These are phyloP conservation scores for Neuroterus valhalla DNA, from an alignment of 1,140 invertebrate genomes.

Conservation along the genomic window DNA sequence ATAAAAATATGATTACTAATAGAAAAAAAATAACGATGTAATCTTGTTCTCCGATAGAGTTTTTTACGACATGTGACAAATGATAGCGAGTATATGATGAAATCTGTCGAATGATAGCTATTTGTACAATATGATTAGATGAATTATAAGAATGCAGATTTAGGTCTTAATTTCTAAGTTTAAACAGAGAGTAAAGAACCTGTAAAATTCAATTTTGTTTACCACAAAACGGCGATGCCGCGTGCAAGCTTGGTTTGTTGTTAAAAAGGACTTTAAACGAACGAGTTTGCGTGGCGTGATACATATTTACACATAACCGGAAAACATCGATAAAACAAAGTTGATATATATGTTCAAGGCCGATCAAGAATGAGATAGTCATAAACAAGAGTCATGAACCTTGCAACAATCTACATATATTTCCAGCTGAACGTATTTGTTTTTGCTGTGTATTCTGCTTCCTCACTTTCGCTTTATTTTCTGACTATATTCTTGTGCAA, in stretches of 20 bases:
- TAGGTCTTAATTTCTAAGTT: conserved; percentile 71
- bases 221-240: conserved; percentile 52
- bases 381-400: conserved; percentile 68
- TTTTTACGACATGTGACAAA: conserved; percentile 75
- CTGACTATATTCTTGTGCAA: conserved; percentile 15
- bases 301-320: conserved; percentile 75
- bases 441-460: conserved; percentile 68
- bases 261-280: conserved; percentile 67
- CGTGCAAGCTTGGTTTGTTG: conserved; percentile 63
- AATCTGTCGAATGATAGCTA: conserved; percentile 71
- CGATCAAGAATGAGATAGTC: conserved; percentile 74
- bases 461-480: conserved; percentile 34
- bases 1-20: conserved; percentile 71
- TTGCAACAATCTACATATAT: conserved; percentile 70
- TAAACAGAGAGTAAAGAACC: conserved; percentile 60
- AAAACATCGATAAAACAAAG: conserved; percentile 70
- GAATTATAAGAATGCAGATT: conserved; percentile 73
- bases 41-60: conserved; percentile 75
- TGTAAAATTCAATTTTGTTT: conserved; percentile 67
- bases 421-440: conserved; percentile 69
- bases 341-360: conserved; percentile 73
- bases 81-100: conserved; percentile 70
- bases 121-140: conserved; percentile 75
- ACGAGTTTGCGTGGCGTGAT: conserved; percentile 70
- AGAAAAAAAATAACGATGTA: conserved; percentile 69